Base-by-base conservation (phyloP, 2,888 invertebrate species). In the Stictocephala bisonia region DNA sequence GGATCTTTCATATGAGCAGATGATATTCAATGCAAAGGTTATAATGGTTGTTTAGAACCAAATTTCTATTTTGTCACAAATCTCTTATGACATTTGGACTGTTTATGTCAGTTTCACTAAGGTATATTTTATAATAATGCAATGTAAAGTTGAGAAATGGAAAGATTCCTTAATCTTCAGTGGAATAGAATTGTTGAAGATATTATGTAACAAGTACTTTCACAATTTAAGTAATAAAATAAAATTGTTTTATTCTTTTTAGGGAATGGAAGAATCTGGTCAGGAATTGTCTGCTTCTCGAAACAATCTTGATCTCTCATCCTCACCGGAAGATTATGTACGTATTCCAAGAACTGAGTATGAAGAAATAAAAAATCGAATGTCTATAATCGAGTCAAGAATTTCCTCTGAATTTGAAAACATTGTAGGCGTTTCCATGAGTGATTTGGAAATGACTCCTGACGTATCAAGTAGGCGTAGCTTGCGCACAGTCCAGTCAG, bases 341-440 rank as follows among this genome's bases (percentile, higher is more conserved):
- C 86, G 89, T 78, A 90, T 92, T 79, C 88, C 91, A 2, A 92
- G 92, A 84, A 89, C 87, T 73, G 92, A 93, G 83, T 93, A 92
- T 79, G 91, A 93, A 82, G 91, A 90, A 78, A 92, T 93, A 56
- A 92, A 92, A 82, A 90, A 87, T 81, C 85, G 92, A 81, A 91
- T 93, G 9, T 89, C 89, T 0, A 90, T 90, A 3, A 92, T 93
- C 72, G 92, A 93, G 82, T 87, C 87, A 56, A 86, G 90, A 79
- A 87, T 93, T 77, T 90, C 91, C 7, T 87, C 90, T 81, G 91
- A 92, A 82, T 89, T 92, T 76, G 88, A 83, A 4, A 80, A 81
- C 53, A 82, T 75, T 53, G 53, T 72, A 20, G 75, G 84, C 68
- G 76, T 81, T 41, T 80, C 82, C 56, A 79, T 79, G 40, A 80